phyloP scores from a whole-genome alignment of 2,888 invertebrate species.

The Polia nebulosa region DNA sequence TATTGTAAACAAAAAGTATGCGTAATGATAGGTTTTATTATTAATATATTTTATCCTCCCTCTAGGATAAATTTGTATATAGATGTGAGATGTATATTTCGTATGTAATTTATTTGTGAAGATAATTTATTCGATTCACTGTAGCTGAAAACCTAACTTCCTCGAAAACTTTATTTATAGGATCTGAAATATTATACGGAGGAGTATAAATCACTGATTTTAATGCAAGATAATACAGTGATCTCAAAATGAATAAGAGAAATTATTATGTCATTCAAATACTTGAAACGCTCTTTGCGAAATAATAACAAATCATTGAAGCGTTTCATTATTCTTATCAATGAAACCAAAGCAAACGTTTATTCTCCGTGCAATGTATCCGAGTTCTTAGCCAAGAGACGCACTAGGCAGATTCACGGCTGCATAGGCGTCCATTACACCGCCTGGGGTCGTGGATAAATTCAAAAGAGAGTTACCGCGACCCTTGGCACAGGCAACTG shows the following conservation, averaged over 20 bases:
- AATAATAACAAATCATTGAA: neutral
- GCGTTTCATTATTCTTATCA: constrained; percentile 7
- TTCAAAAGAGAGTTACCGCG: too few species aligned
- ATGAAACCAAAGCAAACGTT: constrained; percentile 11
- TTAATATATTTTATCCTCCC: constrained; percentile 53
- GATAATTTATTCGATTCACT: constrained; percentile 37
- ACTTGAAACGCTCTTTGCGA: neutral
- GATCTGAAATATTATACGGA: constrained; percentile 19
- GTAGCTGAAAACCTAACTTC: constrained; percentile 35
- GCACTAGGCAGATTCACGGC: constrained; percentile 12
- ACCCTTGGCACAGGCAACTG: too few species aligned
- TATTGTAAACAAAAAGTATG: constrained; percentile 31
- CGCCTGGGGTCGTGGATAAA: too few species aligned
- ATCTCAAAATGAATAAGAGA: neutral
- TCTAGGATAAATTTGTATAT: constrained; percentile 54
- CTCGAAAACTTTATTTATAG: constrained; percentile 25
- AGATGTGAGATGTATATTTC: constrained; percentile 54
- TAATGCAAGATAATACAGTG: neutral
- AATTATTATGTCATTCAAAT: neutral
- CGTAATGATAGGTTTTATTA: constrained; percentile 55
- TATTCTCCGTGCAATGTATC: constrained; percentile 21
- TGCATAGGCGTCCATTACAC: neutral
- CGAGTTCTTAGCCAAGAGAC: constrained; percentile 8
- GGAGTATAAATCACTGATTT: neutral
- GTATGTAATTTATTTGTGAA: constrained; percentile 55